Evolutionary conservation across 2,113 vertebrate species (phyloP), one percentile per base, ranked within the genome.

Genomic region (Mormyrus iriodes): DNA sequence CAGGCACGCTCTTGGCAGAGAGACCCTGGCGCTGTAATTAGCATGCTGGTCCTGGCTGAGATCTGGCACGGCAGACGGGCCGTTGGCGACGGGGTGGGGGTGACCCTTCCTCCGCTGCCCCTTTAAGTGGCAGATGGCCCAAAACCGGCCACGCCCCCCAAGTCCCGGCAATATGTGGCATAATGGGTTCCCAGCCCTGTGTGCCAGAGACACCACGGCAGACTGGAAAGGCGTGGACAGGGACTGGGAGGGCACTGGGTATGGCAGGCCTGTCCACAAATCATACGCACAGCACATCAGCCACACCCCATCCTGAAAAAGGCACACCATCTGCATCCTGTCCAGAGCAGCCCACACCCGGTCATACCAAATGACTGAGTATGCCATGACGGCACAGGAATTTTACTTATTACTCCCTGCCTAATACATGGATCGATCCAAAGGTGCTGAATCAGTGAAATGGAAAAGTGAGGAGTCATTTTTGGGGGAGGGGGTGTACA

Each of bases 301-400:
- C 51, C 44, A 88, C 44, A 86, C 89, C 55, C 90, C 55, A 51
- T 65, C 91, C 90, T 86, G 84, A 89, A 86, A 90, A 65, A n/a
- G 79, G 88, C n/a, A n/a, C n/a, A n/a, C n/a, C n/a, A n/a, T n/a
- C n/a, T n/a, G n/a, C n/a, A n/a, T n/a, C n/a, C n/a, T n/a, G n/a
- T n/a, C n/a, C n/a, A n/a, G n/a, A n/a, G n/a, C n/a, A 42, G 82
- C 82, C 61, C 86, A 89, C 35, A 42, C 73, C 13, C n/a, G 27
- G n/a, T 31, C 61, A 27, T 65, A 65, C 12, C 61, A 27, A 65
- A 58, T 21, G 53, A n/a, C n/a, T 12, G n/a, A 65, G 27, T 69
- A 31, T 31, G 61, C n/a, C 61, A 31, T 69, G 31, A 69, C 61
- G 8, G 12, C 3, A 24, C 27, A 65, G n/a, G 61, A 69, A 61